A percentile compares a stretch with the other conserved stretches of the same genome.
These are phyloP conservation scores for Anseranas semipalmata DNA, from an alignment of 2,113 vertebrate genomes.

Conservation along the genomic window DNA sequence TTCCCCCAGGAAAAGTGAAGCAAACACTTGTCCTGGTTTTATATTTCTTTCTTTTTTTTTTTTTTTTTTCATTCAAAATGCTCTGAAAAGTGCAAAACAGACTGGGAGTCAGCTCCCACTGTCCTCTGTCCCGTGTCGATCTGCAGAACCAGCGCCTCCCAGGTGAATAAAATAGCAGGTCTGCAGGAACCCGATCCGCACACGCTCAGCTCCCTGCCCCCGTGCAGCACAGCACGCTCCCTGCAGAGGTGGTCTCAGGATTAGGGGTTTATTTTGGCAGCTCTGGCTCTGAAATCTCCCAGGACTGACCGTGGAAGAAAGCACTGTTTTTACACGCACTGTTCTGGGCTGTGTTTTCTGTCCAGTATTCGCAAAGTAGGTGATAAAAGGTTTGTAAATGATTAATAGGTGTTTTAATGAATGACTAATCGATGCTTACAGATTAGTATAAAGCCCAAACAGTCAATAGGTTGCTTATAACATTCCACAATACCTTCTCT, in stretches of 20 bases:
- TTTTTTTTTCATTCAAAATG: too few relatives aligned
- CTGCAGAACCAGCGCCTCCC: not conserved
- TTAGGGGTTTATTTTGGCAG: not conserved
- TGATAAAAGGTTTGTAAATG: not conserved
- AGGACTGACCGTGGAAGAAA: not conserved
- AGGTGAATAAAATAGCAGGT: not conserved
- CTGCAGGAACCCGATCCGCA: not conserved
- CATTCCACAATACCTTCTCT: conserved; percentile 42
- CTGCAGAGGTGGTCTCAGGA: not conserved
- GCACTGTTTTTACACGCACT: rapidly evolving
- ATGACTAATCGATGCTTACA: conserved; percentile 31
- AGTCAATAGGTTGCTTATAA: conserved; percentile 55
- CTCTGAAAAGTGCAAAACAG: not conserved
- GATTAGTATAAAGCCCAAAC: conserved; percentile 32
- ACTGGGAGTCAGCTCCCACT: not conserved
- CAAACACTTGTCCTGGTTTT: not conserved
- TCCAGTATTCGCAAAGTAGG: not conserved
- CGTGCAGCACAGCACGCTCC: not conserved
- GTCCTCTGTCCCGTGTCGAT: not conserved
- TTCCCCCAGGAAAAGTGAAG: not conserved
- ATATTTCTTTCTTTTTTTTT: not conserved
- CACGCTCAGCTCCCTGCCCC: rapidly evolving
- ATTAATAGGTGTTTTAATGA: conserved; percentile 6
- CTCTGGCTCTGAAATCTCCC: not conserved
- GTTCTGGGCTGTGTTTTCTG: not conserved